Evolutionary conservation across 1,140 invertebrate species (phyloP).

Genomic region (Tetragnatha versicolor): DNA sequence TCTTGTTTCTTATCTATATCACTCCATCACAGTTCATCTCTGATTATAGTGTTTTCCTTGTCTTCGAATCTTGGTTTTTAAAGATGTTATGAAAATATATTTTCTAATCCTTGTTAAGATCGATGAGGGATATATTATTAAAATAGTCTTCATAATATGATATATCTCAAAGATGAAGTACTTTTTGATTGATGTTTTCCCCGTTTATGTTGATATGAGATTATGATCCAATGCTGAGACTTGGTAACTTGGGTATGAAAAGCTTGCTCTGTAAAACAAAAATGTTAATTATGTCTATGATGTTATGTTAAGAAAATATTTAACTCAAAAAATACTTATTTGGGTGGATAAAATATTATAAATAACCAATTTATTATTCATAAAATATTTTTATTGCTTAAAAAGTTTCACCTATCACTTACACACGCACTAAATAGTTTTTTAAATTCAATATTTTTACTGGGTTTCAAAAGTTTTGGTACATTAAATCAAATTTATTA

Average conservation of each 20-base stretch:
- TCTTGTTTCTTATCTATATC: neutral
- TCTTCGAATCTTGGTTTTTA: neutral
- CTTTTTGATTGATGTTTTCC: neutral
- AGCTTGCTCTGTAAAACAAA: conserved; percentile 53
- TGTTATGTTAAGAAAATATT: neutral
- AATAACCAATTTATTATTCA: too few species aligned
- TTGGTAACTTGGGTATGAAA: conserved; percentile 58
- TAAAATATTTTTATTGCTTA: too few species aligned
- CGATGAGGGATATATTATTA: neutral
- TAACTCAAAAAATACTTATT: too few species aligned
- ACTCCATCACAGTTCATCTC: neutral
- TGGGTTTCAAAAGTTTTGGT: too few species aligned
- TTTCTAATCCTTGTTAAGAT: neutral
- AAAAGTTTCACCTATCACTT: too few species aligned
- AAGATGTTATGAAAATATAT: too few species aligned
- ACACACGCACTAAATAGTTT: too few species aligned
- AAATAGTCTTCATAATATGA: conserved; percentile 19
- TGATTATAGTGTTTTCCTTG: neutral
- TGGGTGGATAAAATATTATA: too few species aligned
- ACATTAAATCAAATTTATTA: too few species aligned
- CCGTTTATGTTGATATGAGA: neutral
- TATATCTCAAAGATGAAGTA: neutral
- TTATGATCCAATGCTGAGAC: conserved; percentile 54
- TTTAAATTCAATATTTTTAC: too few species aligned
- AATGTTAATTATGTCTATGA: neutral